These are phyloP conservation scores for Rutilus rutilus DNA, from an alignment of 2,113 vertebrate genomes.

Conservation along the genomic window DNA sequence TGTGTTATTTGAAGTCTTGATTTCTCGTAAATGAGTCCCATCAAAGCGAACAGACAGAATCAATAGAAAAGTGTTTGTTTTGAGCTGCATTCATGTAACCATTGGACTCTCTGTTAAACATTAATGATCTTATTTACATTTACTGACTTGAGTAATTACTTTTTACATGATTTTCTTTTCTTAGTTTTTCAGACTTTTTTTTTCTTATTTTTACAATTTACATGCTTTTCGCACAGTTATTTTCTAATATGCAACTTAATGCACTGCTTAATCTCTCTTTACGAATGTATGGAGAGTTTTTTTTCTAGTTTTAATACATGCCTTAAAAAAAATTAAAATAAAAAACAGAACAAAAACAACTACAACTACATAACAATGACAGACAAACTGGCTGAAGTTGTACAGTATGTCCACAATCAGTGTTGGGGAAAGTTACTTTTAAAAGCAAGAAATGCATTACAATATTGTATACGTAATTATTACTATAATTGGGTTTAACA, in stretches of 20 bases:
- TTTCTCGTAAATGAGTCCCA: background rate
- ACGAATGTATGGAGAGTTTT: background rate
- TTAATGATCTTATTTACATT: background rate
- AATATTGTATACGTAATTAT: too few relatives aligned
- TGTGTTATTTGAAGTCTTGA: background rate
- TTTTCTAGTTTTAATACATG: background rate
- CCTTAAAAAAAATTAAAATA: too few relatives aligned
- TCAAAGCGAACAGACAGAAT: background rate
- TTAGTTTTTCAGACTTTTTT: background rate
- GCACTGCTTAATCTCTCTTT: background rate
- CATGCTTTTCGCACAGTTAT: background rate
- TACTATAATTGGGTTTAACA: too few relatives aligned
- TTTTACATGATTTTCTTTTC: background rate
- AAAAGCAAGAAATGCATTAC: too few relatives aligned
- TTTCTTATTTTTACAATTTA: background rate
- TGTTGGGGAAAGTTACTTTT: too few relatives aligned
- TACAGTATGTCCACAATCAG: too few relatives aligned
- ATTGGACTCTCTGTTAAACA: constrained; percentile 20
- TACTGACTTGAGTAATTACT: background rate
- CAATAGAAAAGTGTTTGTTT: constrained; percentile 34
- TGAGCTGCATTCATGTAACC: background rate
- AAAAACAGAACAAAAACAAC: too few relatives aligned
- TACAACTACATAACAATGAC: too few relatives aligned
- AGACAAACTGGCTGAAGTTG: too few relatives aligned
- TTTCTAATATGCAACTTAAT: background rate